These are phyloP conservation scores for Patella caerulea DNA, from an alignment of 2,888 invertebrate species.

Conservation along the genomic window DNA sequence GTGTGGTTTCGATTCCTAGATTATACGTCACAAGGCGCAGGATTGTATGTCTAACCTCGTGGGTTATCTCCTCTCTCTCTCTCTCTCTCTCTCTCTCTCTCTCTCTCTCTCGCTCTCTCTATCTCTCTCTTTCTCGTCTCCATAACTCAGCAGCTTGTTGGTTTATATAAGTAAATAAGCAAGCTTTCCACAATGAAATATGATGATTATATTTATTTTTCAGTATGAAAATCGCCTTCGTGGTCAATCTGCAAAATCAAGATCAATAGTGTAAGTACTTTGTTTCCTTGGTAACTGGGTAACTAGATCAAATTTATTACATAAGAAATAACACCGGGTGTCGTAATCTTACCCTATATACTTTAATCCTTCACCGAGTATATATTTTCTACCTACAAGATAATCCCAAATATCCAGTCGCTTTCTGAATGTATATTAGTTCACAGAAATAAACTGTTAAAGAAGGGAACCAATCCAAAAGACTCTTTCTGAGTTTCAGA, in stretches of 20 bases:
- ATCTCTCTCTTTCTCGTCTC: background rate
- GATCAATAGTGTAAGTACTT: background rate
- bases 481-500: too few species aligned
- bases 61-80: background rate
- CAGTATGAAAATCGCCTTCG: background rate
- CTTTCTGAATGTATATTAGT: too few species aligned
- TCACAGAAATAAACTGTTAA: too few species aligned
- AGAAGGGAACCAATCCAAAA: too few species aligned
- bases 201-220: background rate
- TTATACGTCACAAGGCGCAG: background rate
- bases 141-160: background rate
- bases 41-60: background rate
- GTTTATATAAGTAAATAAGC: background rate
- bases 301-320: too few species aligned
- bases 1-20: too few species aligned
- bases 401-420: too few species aligned
- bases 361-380: too few species aligned
- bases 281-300: background rate
- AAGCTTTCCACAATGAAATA: background rate
- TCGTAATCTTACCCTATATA: too few species aligned
- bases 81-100: background rate
- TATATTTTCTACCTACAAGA: too few species aligned
- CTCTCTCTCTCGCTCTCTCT: background rate
- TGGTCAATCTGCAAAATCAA: background rate
- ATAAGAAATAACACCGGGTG: too few species aligned